A percentile compares a stretch with the other conserved stretches of the same genome.
These are phyloP conservation scores for Dynastes hyllus DNA, from an alignment of 2,888 invertebrate species.

Conservation along the genomic window DNA sequence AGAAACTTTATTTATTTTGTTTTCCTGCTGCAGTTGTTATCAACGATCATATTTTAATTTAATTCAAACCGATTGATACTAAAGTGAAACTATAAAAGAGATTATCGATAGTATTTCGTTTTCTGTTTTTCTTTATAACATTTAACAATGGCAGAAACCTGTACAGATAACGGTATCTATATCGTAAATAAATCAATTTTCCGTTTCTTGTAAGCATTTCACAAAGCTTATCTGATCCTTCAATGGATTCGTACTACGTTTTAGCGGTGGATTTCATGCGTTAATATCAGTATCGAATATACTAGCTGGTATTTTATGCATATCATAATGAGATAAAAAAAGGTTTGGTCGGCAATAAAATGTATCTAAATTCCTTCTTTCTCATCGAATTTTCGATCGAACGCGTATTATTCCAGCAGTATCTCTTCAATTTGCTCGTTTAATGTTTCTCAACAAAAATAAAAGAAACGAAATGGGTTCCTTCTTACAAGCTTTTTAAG, in stretches of 20 bases:
- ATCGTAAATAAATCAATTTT: conserved; percentile 34
- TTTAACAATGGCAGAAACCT: not conserved
- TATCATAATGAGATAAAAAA: conserved; percentile 49
- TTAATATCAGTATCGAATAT: conserved; percentile 41
- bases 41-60: too few species aligned
- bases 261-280: conserved; percentile 24
- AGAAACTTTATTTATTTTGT: too few species aligned
- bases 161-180: conserved; percentile 16
- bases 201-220: conserved; percentile 44
- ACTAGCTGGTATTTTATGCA: conserved; percentile 2
- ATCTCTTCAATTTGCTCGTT: conserved; percentile 29
- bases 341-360: conserved; percentile 37
- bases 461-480: conserved; percentile 5
- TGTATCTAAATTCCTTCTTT: conserved; percentile 32
- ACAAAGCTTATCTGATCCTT: conserved; percentile 40
- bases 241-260: conserved; percentile 10
- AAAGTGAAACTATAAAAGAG: too few species aligned
- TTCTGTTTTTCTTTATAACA: too few species aligned
- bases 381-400: conserved; percentile 32
- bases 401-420: conserved; percentile 26
- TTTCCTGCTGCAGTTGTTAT: too few species aligned
- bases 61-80: too few species aligned
- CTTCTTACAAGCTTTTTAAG: conserved; percentile 11
- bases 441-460: conserved; percentile 17
- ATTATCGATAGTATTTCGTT: too few species aligned